Evolutionary conservation across 2,113 vertebrate species (phyloP), one percentile per base, ranked within the genome.

Genomic region (Stegostoma tigrinum): DNA sequence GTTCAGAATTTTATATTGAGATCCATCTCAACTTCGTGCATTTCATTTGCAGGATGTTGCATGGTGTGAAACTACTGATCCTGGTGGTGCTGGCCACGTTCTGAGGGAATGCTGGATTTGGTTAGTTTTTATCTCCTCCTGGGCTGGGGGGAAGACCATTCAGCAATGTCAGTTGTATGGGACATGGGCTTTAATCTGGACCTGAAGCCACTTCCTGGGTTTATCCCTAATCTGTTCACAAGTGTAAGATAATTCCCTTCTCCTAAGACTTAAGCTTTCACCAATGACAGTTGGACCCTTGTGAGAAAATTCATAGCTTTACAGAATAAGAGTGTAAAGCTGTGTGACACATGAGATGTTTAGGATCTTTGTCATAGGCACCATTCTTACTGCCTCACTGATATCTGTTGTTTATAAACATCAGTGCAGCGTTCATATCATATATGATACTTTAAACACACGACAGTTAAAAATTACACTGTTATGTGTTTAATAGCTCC

Each of bases 31-130:
- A 61, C 87, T 55, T 61, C 34, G 52, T 90, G 27, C 52, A 90
- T 90, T 90, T 90, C 87, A 90, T 48, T 89, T 89, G 45, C 48
- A 30, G 86, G 85, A 89, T 52, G 86, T 55, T 89, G 48, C 48
- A 30, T 48, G 86, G 48, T 55, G 45, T 30, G 14, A 89, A 6
- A 55, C 23, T 55, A 24, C 48, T 30, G 45, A 89, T 55, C 86
- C 86, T 55, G 48, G 45, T 52, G 48, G 86, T 55, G 24, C 48
- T 27, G 24, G 23, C 45, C 85, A 27, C 1, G 27, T 8, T 87
- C 85, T 86, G 42, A 52, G 7, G 24, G 86, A 30, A 6, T 14
- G 48, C 23, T 87, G 27, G 85, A 38, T 19, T 42, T 38, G 78
- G 15, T 42, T 45, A 6, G 80, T 4, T 83, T 42, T 83, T 38